These are phyloP conservation scores for Choristoneura rosaceana DNA, from an alignment of 2,888 invertebrate species.

Conservation along the genomic window DNA sequence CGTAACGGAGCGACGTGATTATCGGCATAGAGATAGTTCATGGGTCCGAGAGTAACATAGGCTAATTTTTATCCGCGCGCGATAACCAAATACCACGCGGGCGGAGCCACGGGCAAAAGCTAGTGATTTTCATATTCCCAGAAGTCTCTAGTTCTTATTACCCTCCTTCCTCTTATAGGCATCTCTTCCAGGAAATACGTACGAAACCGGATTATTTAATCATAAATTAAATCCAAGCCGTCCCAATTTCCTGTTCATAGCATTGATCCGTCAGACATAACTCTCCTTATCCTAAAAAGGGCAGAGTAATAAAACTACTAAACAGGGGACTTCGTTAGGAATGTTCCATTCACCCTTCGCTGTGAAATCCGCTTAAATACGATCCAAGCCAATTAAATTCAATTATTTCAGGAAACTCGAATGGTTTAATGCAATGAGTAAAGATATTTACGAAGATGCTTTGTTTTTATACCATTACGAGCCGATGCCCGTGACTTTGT, in stretches of 20 bases:
- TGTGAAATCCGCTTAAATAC: conserved; percentile 27
- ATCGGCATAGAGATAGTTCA: no score
- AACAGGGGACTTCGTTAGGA: conserved; percentile 3
- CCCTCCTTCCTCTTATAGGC: no score
- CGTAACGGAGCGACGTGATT: no score
- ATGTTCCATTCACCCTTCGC: conserved; percentile 4
- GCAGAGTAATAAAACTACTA: conserved; percentile 13
- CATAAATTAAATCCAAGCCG: background rate
- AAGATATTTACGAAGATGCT: background rate
- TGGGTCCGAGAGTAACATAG: no score
- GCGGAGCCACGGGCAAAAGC: no score
- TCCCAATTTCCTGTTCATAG: background rate
- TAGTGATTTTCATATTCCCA: no score
- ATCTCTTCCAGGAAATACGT: no score
- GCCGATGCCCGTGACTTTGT: no score
- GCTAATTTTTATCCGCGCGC: no score
- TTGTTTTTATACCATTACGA: background rate
- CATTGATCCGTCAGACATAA: background rate
- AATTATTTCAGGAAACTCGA: conserved; percentile 26
- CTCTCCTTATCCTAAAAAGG: conserved; percentile 7
- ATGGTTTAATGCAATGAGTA: conserved; percentile 12
- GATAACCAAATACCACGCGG: no score
- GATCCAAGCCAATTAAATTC: conserved; percentile 23
- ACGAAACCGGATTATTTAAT: no score
- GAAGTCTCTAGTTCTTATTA: no score